These are phyloP conservation scores for Xiphorhynchus erythropygius DNA, from an alignment of 2,797 vertebrate genomes.

Conservation along the genomic window DNA sequence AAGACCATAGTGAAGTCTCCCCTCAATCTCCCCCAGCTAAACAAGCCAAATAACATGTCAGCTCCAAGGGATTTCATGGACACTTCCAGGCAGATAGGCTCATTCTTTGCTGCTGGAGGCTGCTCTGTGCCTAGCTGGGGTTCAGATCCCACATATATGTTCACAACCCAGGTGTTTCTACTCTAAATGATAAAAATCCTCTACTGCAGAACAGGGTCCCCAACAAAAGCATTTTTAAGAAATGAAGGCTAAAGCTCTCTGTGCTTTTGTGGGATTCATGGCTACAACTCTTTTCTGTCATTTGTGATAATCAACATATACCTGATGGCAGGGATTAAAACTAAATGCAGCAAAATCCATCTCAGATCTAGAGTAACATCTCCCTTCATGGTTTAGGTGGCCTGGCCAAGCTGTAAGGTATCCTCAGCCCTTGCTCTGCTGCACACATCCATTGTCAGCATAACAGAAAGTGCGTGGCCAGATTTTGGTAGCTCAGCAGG, in stretches of 20 bases:
- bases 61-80: neutral
- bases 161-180: neutral
- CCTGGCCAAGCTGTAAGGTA: neutral
- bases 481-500: neutral
- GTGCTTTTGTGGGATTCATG: constrained; percentile 78
- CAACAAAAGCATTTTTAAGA: neutral
- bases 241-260: constrained; percentile 71
- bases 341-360: neutral
- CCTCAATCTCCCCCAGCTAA: neutral
- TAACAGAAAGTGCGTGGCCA: rapidly evolving
- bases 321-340: neutral
- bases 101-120: neutral
- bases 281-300: neutral
- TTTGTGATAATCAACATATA: neutral
- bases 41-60: neutral
- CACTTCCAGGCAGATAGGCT: neutral
- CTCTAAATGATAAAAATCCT: neutral
- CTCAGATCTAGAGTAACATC: neutral
- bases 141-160: neutral
- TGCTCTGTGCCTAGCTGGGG: neutral
- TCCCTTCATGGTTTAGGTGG: neutral
- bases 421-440: neutral
- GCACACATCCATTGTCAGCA: neutral
- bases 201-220: neutral
- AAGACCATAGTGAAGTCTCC: neutral